These are phyloP conservation scores for Ectemnius lituratus DNA, from an alignment of 2,888 invertebrate species.

Conservation along the genomic window DNA sequence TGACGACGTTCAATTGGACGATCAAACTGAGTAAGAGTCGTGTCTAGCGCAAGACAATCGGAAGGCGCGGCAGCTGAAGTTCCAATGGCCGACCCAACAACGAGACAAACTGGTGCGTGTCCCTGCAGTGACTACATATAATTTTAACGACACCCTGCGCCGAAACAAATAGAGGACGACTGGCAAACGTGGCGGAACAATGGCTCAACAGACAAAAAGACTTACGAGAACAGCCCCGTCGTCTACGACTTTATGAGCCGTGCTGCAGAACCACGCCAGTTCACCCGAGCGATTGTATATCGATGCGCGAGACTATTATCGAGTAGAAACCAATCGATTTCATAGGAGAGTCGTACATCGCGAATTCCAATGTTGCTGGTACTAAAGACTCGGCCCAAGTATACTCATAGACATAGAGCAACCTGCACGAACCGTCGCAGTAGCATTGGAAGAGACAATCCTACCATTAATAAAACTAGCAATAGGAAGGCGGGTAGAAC, in stretches of 20 bases:
- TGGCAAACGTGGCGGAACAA: conserved; percentile 52
- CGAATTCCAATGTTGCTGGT: too few relatives aligned
- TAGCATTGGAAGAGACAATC: conserved; percentile 25
- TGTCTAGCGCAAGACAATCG: neutral
- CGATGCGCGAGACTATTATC: conserved; percentile 35
- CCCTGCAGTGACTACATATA: conserved; percentile 28
- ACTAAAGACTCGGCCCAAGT: too few relatives aligned
- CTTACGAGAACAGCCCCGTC: conserved; percentile 55
- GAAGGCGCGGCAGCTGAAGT: neutral
- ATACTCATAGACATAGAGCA: too few relatives aligned
- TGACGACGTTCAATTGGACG: too few relatives aligned
- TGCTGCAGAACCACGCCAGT: conserved; percentile 50
- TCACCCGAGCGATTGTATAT: conserved; percentile 62
- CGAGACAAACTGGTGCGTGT: neutral
- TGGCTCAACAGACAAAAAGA: conserved; percentile 49
- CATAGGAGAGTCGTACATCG: too few relatives aligned
- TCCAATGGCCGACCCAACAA: neutral
- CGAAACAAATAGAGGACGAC: conserved; percentile 50
- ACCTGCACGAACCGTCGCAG: conserved; percentile 21
- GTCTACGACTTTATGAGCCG: conserved; percentile 65
- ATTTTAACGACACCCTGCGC: conserved; percentile 50
- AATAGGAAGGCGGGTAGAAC: neutral
- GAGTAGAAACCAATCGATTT: too few relatives aligned
- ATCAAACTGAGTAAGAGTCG: too few relatives aligned
- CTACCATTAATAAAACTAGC: neutral